Percentiles rank a stretch among this genome's conserved stretches.
phyloP scores from a whole-genome alignment of 92 coral and sea anemone genomes.

The Blastomussa wellsi region DNA sequence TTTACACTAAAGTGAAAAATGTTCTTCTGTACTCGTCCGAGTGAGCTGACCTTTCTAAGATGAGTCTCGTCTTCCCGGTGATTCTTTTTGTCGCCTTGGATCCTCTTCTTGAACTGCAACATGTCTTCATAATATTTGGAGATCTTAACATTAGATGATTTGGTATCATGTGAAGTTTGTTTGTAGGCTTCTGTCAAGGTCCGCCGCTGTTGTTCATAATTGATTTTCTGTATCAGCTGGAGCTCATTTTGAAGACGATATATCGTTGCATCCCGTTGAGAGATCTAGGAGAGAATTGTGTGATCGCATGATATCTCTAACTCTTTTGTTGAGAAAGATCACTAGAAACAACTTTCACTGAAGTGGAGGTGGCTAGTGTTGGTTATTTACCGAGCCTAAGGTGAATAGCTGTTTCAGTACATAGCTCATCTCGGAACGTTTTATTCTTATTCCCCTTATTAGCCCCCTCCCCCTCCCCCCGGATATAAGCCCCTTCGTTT shows the following conservation, averaged over 20 bases:
- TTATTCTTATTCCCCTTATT: too few relatives aligned
- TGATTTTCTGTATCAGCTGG: conserved; percentile 64
- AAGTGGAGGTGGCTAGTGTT: too few relatives aligned
- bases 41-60: conserved; percentile 74
- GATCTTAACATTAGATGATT: conserved; percentile 43
- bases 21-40: too few relatives aligned
- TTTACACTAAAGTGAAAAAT: too few relatives aligned
- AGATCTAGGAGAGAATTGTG: conserved; percentile 36
- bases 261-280: conserved; percentile 58
- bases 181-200: conserved; percentile 75
- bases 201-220: conserved; percentile 61
- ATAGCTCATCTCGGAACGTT: too few relatives aligned
- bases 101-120: conserved; percentile 34
- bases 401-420: too few relatives aligned
- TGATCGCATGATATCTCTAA: too few relatives aligned
- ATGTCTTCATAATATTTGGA: conserved; percentile 61
- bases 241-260: conserved; percentile 57
- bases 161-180: conserved; percentile 65
- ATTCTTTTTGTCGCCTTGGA: conserved; percentile 43
- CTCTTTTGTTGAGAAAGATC: too few relatives aligned
- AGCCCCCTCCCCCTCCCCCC: too few relatives aligned
- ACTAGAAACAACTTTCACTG: too few relatives aligned
- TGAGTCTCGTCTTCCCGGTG: conserved; percentile 67
- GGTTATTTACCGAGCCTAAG: too few relatives aligned
- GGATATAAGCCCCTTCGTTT: too few relatives aligned